Conservation (phyloP, 2,113 vertebrate species). For the Tetrax tetrax region DNA sequence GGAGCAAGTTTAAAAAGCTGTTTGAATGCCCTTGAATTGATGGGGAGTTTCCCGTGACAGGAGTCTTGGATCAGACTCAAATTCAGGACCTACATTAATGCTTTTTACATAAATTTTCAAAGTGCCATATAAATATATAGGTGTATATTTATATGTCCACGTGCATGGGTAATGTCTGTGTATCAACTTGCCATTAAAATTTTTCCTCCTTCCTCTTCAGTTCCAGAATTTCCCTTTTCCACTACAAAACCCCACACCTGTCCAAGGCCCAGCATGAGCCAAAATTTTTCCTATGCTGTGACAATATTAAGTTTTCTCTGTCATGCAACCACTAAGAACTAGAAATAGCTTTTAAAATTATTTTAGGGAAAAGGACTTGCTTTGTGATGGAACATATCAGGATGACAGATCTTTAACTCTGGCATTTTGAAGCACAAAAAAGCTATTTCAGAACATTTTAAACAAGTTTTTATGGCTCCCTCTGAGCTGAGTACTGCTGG, state of each 20-base stretch:
- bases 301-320: neutral
- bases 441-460: conserved; percentile 27
- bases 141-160: neutral
- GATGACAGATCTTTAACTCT: conserved; percentile 8
- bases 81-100: neutral
- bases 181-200: neutral
- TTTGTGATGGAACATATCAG: neutral
- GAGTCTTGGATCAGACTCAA: neutral
- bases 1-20: neutral
- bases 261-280: neutral
- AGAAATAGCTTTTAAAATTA: neutral
- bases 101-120: neutral
- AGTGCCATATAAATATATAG: neutral
- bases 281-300: neutral
- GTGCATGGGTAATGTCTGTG: neutral
- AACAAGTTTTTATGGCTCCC: conserved; percentile 54
- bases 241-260: neutral
- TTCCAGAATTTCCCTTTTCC: neutral
- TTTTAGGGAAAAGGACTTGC: neutral
- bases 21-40: neutral
- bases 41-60: neutral
- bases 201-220: neutral
- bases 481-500: conserved; percentile 16
- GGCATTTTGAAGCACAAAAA: neutral
- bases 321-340: neutral